Percentiles rank a stretch among this genome's conserved stretches.
Evolutionary conservation across 2,888 invertebrate species (phyloP).

Genomic region (Philereme transversata): DNA sequence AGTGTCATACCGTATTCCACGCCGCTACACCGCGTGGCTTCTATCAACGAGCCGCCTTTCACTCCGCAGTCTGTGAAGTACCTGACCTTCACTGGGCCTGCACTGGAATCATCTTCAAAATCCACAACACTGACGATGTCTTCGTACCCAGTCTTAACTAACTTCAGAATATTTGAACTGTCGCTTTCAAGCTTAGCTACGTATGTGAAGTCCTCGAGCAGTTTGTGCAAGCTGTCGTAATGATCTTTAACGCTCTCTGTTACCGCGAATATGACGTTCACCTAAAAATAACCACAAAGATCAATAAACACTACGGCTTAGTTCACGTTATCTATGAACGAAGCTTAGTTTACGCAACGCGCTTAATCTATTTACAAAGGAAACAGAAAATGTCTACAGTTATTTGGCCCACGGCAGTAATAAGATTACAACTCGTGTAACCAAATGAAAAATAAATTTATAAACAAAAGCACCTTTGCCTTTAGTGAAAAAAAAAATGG

Average conservation of each 20-base stretch:
- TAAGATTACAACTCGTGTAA: no score
- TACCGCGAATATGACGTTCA: conserved; percentile 94
- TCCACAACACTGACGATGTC: conserved; percentile 87
- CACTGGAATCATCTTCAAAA: conserved; percentile 85
- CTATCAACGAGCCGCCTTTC: conserved; percentile 67
- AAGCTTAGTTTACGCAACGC: conserved; percentile 33
- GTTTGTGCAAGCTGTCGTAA: conserved; percentile 87
- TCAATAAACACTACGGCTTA: conserved; percentile 14
- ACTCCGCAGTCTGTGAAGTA: conserved; percentile 90
- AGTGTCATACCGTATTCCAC: conserved; percentile 86
- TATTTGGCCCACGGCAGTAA: not conserved
- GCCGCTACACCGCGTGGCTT: conserved; percentile 84
- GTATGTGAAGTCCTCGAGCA: conserved; percentile 89
- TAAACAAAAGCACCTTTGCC: not conserved
- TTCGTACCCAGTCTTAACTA: conserved; percentile 92
- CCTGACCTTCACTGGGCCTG: conserved; percentile 85
- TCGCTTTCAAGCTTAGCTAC: conserved; percentile 91
- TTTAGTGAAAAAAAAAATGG: conserved; percentile 19
- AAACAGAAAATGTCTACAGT: conserved; percentile 13
- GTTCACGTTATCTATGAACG: conserved; percentile 9
- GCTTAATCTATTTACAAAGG: conserved; percentile 38
- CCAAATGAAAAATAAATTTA: no score
- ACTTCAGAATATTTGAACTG: conserved; percentile 93
- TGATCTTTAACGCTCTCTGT: conserved; percentile 87
- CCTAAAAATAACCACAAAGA: conserved; percentile 64